A percentile compares a stretch with the other conserved stretches of the same genome.
Evolutionary conservation across 1,140 invertebrate species (phyloP).

Genomic region (Drosophila athabasca): DNA sequence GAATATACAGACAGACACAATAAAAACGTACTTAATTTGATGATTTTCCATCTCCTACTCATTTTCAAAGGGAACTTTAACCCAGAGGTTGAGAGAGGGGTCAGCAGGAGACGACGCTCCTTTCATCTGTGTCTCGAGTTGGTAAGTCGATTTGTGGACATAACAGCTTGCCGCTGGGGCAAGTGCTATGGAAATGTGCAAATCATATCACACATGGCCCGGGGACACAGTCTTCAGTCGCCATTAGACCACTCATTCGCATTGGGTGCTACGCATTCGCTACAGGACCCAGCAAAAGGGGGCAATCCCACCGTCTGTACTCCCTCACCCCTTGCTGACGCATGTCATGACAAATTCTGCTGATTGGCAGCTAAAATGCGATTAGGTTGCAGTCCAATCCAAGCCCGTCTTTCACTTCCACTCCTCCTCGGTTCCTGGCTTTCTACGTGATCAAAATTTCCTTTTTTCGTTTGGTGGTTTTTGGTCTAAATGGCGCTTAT

Average conservation of each 20-base stretch:
- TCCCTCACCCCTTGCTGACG: neutral
- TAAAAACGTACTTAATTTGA: conserved; percentile 71
- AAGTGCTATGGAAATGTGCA: conserved; percentile 34
- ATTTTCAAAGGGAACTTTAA: conserved; percentile 42
- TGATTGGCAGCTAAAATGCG: conserved; percentile 44
- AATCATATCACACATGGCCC: conserved; percentile 50
- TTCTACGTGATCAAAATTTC: conserved; percentile 47
- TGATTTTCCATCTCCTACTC: conserved; percentile 56
- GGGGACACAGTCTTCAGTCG: conserved; percentile 13
- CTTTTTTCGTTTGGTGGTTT: conserved; percentile 19
- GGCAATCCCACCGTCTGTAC: too few relatives aligned
- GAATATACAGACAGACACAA: conserved; percentile 48
- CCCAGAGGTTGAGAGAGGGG: conserved; percentile 2
- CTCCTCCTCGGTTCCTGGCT: neutral
- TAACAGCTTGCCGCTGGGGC: conserved; percentile 54
- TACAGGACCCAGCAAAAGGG: too few relatives aligned
- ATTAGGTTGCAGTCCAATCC: conserved; percentile 32
- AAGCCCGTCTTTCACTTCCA: neutral
- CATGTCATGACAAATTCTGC: conserved; percentile 16
- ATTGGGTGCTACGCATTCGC: conserved; percentile 33
- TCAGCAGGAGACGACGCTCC: neutral
- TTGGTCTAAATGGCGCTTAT: conserved; percentile 65
- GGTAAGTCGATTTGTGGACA: conserved; percentile 68
- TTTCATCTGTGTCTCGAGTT: conserved; percentile 50
- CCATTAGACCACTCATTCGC: conserved; percentile 25